Conservation (phyloP, 2,797 vertebrate genomes). For the Hozukius guyotensis region DNA sequence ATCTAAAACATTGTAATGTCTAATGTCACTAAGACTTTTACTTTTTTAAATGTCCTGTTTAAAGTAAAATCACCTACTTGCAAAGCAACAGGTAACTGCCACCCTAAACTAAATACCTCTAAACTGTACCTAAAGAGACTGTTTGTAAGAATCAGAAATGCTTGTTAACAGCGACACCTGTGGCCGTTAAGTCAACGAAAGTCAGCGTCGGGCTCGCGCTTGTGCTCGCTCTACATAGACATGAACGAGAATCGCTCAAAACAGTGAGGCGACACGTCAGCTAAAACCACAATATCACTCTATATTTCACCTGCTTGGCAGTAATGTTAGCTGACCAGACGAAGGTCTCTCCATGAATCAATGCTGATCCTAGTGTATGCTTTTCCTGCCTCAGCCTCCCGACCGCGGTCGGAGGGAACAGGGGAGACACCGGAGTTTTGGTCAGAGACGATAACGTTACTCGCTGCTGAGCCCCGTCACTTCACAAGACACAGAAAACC, state of each 20-base stretch:
- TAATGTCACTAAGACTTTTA: neutral
- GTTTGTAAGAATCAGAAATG: fast-evolving
- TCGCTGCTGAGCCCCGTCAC: too few species aligned
- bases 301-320: too few species aligned
- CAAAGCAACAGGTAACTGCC: neutral
- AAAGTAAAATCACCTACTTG: neutral
- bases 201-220: fast-evolving
- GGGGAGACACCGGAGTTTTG: too few species aligned
- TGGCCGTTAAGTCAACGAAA: too few species aligned
- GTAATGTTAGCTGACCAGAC: too few species aligned
- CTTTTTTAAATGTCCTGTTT: neutral
- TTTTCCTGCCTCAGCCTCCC: fast-evolving
- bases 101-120: neutral
- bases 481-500: too few species aligned
- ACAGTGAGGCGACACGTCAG: too few species aligned
- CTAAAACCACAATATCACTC: too few species aligned
- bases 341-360: too few species aligned
- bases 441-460: fast-evolving
- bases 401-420: fast-evolving
- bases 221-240: fast-evolving
- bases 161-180: too few species aligned
- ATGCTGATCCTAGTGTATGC: fast-evolving
- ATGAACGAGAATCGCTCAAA: too few species aligned
- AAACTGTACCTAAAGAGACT: neutral
- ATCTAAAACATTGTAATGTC: neutral